Conservation (phyloP, 2,797 vertebrate species). For the Falco peregrinus region DNA sequence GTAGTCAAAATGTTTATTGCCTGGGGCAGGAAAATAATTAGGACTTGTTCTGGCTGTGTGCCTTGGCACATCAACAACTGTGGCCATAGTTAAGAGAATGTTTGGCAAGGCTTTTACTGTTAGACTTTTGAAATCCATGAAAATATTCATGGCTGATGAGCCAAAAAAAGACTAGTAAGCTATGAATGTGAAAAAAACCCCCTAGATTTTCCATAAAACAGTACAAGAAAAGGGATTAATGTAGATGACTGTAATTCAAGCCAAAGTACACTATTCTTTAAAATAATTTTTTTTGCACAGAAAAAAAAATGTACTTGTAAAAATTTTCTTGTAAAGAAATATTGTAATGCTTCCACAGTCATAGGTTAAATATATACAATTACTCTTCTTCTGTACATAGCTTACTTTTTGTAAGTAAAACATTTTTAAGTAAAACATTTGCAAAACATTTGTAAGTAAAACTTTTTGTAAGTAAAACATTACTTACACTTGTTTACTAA, state of each 20-base stretch:
- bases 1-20: conserved; percentile 17
- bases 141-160: background rate
- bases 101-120: conserved; percentile 2
- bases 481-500: background rate
- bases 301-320: background rate
- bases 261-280: background rate
- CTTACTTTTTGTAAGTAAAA: too few relatives aligned
- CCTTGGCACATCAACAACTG: conserved; percentile 12
- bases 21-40: conserved; percentile 42
- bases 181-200: background rate
- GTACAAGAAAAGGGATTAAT: background rate
- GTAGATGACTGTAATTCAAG: background rate
- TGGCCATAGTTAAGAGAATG: conserved; percentile 16
- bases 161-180: background rate
- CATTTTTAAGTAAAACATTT: too few relatives aligned
- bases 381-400: background rate
- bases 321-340: background rate
- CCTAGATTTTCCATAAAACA: background rate
- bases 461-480: too few relatives aligned
- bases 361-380: background rate
- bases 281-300: background rate
- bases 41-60: conserved; percentile 5
- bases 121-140: background rate
- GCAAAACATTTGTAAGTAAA: too few relatives aligned
- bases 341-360: background rate